phyloP scores from a whole-genome alignment of 2,888 invertebrate species.

The Notodonta dromedarius region DNA sequence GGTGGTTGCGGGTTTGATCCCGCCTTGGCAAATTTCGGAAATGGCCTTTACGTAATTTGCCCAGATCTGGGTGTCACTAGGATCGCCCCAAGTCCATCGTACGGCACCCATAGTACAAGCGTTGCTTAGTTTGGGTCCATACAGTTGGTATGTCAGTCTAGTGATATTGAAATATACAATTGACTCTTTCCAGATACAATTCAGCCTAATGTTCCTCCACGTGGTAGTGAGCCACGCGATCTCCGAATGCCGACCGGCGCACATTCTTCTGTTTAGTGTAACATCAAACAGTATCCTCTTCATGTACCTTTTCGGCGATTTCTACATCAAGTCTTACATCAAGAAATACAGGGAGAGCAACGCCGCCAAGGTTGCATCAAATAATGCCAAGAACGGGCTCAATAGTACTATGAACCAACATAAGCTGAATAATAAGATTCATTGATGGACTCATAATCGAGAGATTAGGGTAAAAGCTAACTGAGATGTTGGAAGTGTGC shows the following conservation, averaged over 20 bases:
- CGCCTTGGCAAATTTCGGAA: too few species aligned
- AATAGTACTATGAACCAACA: conserved; percentile 33
- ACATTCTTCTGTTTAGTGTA: conserved; percentile 37
- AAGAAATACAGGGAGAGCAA: conserved; percentile 28
- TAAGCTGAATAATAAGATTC: conserved; percentile 34
- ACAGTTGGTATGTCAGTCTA: too few species aligned
- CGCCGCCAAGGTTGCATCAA: conserved; percentile 13
- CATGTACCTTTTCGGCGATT: conserved; percentile 55
- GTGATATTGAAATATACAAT: too few species aligned
- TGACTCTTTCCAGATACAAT: conserved; percentile 53
- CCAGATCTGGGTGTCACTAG: too few species aligned
- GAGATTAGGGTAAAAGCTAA: not conserved
- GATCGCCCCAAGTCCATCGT: too few species aligned
- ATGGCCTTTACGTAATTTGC: too few species aligned
- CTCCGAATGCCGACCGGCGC: conserved; percentile 52
- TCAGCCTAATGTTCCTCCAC: conserved; percentile 49
- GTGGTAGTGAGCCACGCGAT: conserved; percentile 35
- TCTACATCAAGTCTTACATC: conserved; percentile 48
- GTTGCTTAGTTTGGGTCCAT: too few species aligned
- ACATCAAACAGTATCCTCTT: conserved; percentile 49
- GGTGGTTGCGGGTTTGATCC: too few species aligned
- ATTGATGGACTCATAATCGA: conserved; percentile 10
- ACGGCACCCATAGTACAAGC: too few species aligned
- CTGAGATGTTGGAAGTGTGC: too few species aligned
- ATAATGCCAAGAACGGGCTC: conserved; percentile 29